Conservation (phyloP, 2,113 vertebrate species). For the Asarcornis scutulata region DNA sequence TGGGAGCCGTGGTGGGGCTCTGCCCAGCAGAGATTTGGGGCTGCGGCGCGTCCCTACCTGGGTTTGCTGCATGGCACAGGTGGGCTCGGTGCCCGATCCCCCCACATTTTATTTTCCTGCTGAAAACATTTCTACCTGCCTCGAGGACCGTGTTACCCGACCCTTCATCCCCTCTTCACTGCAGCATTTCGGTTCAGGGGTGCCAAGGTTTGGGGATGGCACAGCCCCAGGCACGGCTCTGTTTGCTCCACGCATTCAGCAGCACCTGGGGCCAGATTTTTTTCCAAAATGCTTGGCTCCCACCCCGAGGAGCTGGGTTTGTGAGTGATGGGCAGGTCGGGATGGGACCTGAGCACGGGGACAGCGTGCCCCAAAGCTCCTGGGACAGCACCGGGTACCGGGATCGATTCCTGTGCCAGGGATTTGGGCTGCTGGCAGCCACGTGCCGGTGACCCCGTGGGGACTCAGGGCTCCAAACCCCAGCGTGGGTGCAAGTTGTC, state of each 20-base stretch:
- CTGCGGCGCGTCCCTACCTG: rapidly evolving
- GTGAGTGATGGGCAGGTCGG: neutral
- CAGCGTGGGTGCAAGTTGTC: neutral
- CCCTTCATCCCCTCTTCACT: neutral
- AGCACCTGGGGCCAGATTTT: rapidly evolving
- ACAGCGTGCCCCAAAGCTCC: rapidly evolving
- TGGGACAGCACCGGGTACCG: rapidly evolving
- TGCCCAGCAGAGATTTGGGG: neutral
- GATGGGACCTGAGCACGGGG: rapidly evolving
- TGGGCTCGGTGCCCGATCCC: rapidly evolving
- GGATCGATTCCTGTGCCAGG: neutral
- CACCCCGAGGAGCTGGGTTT: neutral
- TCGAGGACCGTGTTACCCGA: rapidly evolving
- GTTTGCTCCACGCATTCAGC: neutral
- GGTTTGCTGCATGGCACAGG: rapidly evolving
- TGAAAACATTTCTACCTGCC: neutral
- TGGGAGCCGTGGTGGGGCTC: rapidly evolving
- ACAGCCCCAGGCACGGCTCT: rapidly evolving
- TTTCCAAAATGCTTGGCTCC: neutral
- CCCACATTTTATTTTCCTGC: rapidly evolving
- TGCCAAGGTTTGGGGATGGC: rapidly evolving
- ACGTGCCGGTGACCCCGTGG: rapidly evolving
- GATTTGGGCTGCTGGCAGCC: neutral
- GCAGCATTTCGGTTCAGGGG: neutral
- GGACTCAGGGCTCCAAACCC: neutral